Conservation (phyloP, 2,888 invertebrate genomes). For the Stenotaenia linearis region DNA sequence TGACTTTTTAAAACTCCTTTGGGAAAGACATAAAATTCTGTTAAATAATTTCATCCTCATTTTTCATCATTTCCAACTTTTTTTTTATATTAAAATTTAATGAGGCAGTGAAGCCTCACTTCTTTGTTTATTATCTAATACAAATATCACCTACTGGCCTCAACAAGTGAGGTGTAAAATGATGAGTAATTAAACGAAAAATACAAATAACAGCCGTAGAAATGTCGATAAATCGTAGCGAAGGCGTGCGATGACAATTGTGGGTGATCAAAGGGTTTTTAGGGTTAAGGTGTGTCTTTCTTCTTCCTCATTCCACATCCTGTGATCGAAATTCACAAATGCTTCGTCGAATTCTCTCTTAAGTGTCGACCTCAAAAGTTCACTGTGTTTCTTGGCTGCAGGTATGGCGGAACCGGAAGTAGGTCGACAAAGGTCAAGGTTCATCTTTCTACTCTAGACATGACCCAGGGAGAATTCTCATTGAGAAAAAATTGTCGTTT, state of each 20-base stretch:
- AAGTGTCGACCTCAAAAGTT: neutral
- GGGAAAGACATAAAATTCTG: no score
- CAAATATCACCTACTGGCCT: neutral
- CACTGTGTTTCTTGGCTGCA: constrained; percentile 19
- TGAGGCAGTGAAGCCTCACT: no score
- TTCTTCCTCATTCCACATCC: neutral
- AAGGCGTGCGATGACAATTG: neutral
- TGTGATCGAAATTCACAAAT: neutral
- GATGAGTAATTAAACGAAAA: neutral
- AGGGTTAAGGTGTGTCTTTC: neutral
- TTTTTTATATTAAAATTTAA: no score
- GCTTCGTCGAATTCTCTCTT: neutral
- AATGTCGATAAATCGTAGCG: neutral
- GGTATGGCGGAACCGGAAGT: constrained; percentile 15
- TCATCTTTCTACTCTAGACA: neutral
- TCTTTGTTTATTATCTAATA: neutral
- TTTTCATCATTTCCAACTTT: no score
- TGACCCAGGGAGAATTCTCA: neutral
- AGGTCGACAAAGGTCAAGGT: neutral
- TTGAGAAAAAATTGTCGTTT: neutral
- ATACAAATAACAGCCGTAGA: neutral
- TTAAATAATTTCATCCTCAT: no score
- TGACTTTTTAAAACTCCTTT: no score
- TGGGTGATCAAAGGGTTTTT: neutral
- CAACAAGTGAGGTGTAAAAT: neutral